A percentile compares a stretch with the other conserved stretches of the same genome.
Evolutionary conservation across 2,113 vertebrate species (phyloP).

Genomic region (Gavia stellata): DNA sequence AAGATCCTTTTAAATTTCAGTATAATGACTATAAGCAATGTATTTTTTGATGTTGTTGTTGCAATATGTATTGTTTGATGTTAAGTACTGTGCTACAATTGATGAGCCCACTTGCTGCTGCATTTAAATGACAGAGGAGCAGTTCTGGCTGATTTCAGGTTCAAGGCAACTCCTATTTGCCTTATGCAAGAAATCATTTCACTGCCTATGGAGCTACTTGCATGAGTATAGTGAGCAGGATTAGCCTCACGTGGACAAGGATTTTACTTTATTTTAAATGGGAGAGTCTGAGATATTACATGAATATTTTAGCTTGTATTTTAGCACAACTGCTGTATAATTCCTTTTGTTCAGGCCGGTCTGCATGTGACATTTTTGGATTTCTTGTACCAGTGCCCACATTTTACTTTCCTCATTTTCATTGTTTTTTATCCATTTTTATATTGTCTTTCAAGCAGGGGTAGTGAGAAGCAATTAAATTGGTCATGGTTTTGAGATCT

Average conservation of each 20-base stretch:
- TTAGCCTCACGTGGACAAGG: neutral
- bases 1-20: neutral
- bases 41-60: neutral
- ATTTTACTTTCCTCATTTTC: neutral
- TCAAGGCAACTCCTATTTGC: neutral
- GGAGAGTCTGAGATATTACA: neutral
- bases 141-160: neutral
- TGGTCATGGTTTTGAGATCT: neutral
- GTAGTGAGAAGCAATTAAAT: neutral
- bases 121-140: neutral
- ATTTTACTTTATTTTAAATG: neutral
- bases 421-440: neutral
- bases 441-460: neutral
- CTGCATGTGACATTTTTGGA: neutral
- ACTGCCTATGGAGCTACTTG: neutral
- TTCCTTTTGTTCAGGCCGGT: neutral
- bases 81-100: neutral
- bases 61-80: neutral
- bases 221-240: neutral
- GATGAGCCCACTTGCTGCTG: neutral
- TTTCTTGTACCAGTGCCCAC: neutral
- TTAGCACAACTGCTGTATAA: neutral
- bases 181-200: neutral
- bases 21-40: neutral
- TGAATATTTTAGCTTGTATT: neutral